A percentile compares a stretch with the other conserved stretches of the same genome.
Conservation (phyloP, 2,888 invertebrate genomes). For the Parnassius mnemosyne region DNA sequence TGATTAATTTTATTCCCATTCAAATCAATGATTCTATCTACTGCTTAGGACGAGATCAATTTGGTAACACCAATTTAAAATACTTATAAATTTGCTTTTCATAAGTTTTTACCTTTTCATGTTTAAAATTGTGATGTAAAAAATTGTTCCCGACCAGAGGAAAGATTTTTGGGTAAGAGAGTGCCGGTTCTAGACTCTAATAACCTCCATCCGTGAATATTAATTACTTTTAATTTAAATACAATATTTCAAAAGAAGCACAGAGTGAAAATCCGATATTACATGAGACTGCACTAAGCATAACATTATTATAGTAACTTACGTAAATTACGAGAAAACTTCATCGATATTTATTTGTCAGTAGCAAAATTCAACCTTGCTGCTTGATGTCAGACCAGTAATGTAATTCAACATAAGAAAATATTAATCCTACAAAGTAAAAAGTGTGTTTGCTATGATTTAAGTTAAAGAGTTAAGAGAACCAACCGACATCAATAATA, state of each 20-base stretch:
- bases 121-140: background rate
- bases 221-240: background rate
- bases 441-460: no score
- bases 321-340: no score
- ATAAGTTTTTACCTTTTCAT: background rate
- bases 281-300: background rate
- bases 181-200: background rate
- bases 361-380: no score
- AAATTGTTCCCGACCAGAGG: conserved; percentile 3
- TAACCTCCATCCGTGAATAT: background rate
- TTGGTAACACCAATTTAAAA: background rate
- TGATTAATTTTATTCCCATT: conserved; percentile 9
- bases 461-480: no score
- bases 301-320: no score
- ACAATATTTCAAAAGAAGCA: background rate
- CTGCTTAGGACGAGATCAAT: conserved; percentile 1
- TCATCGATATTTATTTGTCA: no score
- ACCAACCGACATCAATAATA: no score
- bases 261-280: conserved; percentile 2
- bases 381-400: no score
- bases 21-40: conserved; percentile 7
- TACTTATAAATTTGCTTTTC: background rate
- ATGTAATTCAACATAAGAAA: no score
- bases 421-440: no score
- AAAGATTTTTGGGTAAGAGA: background rate